Evolutionary conservation across 92 coral and sea anemone species (phyloP), one percentile per base, ranked within the genome.

Genomic region (Zoanthus solanderi): DNA sequence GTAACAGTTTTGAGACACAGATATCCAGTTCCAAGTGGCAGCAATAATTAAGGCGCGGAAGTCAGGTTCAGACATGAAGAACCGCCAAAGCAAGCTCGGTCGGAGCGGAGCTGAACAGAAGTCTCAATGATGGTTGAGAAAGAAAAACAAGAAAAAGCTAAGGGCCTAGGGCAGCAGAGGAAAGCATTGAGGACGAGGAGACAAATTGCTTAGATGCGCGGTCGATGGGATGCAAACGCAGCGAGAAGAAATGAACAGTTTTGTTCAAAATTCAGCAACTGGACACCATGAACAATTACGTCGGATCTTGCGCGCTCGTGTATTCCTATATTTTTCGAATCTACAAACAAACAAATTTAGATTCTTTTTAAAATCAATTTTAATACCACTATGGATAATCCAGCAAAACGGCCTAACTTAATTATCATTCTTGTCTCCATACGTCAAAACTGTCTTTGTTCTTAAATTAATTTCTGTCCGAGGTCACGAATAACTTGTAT

Each of bases 1-100:
- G 56, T 42, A 73, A 75, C 78, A 50, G 45, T 16, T 75, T 75
- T 75, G 78, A 75, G 78, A 75, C 78, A 32, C 78, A 75, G 78
- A 75, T 1, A 15, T n/a, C 78, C 32, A 16, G 15, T 34, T 47
- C 46, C 60, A 13, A 0, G 37, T 16, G 7, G 7, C 7, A 75
- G 78, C 60, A 75, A 6, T 75, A 75, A 47, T 75, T 57, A 75
- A n/a, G 78, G 60, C 58, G 32, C 78, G 78, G 34, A 58, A 46
- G 60, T 46, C 34, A 75, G 32, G 34, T 75, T 58, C 78, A 34
- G 15, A 75, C 32, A 72, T 37, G 77, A 75, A 75, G 78, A 47
- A 75, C 17, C 34, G 60, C 61, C 57, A 29, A 75, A 75, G 78
- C 32, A 75, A 75, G 15, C 78, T 75, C 78, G 12, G 34, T 75